These are phyloP conservation scores for Sesia apiformis DNA, from an alignment of 2,888 invertebrate species.

Conservation along the genomic window DNA sequence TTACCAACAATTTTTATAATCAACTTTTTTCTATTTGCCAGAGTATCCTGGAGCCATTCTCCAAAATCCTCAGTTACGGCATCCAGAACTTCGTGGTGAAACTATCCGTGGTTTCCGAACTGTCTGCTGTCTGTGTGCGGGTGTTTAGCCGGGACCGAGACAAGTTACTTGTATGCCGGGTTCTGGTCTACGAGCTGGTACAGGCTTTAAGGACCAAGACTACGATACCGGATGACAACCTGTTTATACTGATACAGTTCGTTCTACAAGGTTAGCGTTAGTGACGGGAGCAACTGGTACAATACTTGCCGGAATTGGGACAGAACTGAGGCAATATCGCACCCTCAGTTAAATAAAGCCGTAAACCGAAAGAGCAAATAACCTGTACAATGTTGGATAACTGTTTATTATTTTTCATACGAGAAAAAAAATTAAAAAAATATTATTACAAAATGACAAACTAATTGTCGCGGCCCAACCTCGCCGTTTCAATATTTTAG, in stretches of 20 bases:
- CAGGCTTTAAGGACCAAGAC: constrained; percentile 97
- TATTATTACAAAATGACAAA: no score
- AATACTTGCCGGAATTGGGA: no score
- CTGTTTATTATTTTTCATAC: not conserved
- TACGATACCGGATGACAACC: constrained; percentile 94
- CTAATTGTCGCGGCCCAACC: no score
- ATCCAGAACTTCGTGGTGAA: constrained; percentile 91
- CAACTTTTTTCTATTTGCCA: constrained; percentile 20
- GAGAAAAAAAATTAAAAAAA: no score
- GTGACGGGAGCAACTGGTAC: no score
- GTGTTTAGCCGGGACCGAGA: constrained; percentile 95
- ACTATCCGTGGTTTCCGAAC: constrained; percentile 85
- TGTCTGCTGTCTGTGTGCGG: constrained; percentile 92
- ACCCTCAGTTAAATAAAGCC: no score
- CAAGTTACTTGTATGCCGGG: constrained; percentile 92
- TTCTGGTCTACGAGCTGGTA: constrained; percentile 94
- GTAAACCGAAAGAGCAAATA: not conserved
- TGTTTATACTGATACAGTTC: constrained; percentile 91
- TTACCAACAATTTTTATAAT: no score
- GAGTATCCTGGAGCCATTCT: constrained; percentile 94
- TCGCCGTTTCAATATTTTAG: no score
- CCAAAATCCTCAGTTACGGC: constrained; percentile 94
- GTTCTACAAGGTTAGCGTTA: constrained; percentile 81
- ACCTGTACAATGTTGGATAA: not conserved
- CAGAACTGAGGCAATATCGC: no score